Conservation (phyloP, 1,140 invertebrate genomes). For the Tyrophagus putrescentiae region DNA sequence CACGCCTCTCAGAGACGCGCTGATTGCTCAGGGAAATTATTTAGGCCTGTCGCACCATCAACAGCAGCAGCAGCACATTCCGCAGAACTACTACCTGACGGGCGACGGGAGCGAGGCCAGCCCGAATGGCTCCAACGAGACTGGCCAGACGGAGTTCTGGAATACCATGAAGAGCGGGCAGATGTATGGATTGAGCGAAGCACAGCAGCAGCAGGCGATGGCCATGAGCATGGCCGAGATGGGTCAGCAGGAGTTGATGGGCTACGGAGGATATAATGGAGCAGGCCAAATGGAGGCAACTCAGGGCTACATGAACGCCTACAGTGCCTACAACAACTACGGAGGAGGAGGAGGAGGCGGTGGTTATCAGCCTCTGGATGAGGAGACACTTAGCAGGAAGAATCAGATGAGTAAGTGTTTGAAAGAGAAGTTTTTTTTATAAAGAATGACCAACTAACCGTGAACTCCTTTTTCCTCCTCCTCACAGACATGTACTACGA, state of each 20-base stretch:
- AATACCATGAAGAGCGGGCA: constrained; percentile 24
- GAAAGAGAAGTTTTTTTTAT: not conserved
- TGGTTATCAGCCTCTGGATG: constrained; percentile 29
- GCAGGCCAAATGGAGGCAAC: constrained; percentile 24
- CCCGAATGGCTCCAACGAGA: constrained; percentile 43
- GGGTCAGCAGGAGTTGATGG: not conserved
- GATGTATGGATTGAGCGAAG: constrained; percentile 23
- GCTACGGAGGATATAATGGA: constrained; percentile 21
- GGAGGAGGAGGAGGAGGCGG: constrained; percentile 24
- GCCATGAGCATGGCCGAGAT: not conserved
- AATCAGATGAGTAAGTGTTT: constrained; percentile 29
- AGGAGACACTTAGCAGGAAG: constrained; percentile 28
- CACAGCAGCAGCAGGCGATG: constrained; percentile 17
- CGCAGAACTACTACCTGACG: constrained; percentile 22
- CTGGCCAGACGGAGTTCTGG: constrained; percentile 24
- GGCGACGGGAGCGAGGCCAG: constrained; percentile 20
- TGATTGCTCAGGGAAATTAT: not conserved
- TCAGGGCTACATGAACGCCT: constrained; percentile 28
- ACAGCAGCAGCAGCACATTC: constrained; percentile 7
- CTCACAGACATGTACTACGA: constrained; percentile 73
- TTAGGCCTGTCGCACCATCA: too few species aligned
- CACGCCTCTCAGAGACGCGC: too few species aligned
- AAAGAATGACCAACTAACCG: not conserved
- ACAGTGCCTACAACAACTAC: constrained; percentile 15
- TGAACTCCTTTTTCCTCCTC: not conserved